Conservation (phyloP, 1,140 invertebrate genomes). For the Gonatopus flavifemur region DNA sequence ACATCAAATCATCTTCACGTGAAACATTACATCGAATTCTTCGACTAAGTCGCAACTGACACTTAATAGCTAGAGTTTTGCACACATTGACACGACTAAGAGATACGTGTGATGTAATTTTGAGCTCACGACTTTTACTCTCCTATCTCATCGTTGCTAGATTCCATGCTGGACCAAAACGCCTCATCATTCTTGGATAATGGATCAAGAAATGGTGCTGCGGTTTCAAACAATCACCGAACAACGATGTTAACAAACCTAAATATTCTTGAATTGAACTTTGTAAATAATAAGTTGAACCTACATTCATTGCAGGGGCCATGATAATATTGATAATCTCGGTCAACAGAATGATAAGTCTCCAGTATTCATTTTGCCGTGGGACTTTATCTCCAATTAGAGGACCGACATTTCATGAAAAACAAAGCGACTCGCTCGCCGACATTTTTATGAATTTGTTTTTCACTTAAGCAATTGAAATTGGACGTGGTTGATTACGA, state of each 20-base stretch:
- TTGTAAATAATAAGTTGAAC: not conserved
- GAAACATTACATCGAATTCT: too few relatives aligned
- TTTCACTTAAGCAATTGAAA: not conserved
- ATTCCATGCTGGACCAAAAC: conserved; percentile 6
- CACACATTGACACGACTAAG: too few relatives aligned
- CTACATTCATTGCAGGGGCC: not conserved
- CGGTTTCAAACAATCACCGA: conserved; percentile 7
- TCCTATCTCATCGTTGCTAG: conserved; percentile 17
- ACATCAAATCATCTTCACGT: too few relatives aligned
- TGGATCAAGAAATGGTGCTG: conserved; percentile 19
- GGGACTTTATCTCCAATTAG: conserved; percentile 14
- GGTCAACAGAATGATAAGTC: conserved; percentile 1
- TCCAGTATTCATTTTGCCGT: conserved; percentile 4
- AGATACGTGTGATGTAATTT: too few relatives aligned
- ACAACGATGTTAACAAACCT: not conserved
- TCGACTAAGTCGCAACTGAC: too few relatives aligned
- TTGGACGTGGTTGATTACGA: conserved; percentile 3
- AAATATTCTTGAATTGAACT: conserved; percentile 11
- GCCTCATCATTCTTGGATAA: conserved; percentile 12
- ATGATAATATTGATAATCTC: conserved; percentile 7
- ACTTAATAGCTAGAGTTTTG: too few relatives aligned
- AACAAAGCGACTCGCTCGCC: conserved; percentile 10
- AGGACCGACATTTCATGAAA: conserved; percentile 6
- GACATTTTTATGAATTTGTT: conserved; percentile 11
- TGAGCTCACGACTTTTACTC: too few relatives aligned